These are phyloP conservation scores for Hemithea aestivaria DNA, from an alignment of 2,888 invertebrate species.

Conservation along the genomic window DNA sequence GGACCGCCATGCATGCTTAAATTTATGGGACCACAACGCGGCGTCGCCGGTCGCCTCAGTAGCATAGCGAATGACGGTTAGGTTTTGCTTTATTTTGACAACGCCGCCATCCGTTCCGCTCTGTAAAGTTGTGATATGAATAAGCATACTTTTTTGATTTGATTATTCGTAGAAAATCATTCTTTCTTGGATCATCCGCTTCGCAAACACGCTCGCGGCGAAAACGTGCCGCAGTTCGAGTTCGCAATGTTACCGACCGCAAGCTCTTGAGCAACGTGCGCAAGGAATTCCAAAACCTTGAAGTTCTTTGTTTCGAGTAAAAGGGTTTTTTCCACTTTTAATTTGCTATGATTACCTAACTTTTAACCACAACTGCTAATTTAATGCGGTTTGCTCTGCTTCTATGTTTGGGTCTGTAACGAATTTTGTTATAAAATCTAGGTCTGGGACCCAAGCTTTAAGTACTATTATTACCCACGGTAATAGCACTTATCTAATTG, in stretches of 20 bases:
- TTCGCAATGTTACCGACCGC: slow-evolving; percentile 48
- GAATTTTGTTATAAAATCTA: slow-evolving; percentile 5
- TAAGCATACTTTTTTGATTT: slow-evolving; percentile 59
- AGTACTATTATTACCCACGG: no score
- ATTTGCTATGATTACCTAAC: slow-evolving; percentile 36
- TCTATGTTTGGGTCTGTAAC: slow-evolving; percentile 33
- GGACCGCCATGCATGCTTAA: no score
- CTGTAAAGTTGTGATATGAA: slow-evolving; percentile 50
- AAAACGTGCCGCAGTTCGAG: slow-evolving; percentile 46
- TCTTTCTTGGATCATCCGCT: slow-evolving; percentile 42
- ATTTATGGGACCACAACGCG: no score
- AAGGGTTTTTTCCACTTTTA: slow-evolving; percentile 44
- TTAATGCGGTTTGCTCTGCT: slow-evolving; percentile 42
- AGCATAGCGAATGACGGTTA: no score
- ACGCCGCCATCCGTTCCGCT: slow-evolving; percentile 43
- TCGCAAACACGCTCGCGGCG: slow-evolving; percentile 38
- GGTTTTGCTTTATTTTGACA: slow-evolving; percentile 50
- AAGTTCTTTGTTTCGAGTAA: slow-evolving; percentile 56
- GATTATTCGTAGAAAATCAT: slow-evolving; percentile 52
- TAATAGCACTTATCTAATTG: no score
- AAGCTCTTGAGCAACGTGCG: slow-evolving; percentile 49
- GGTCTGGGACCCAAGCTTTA: no score
- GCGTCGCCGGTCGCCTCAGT: no score
- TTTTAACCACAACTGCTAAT: slow-evolving; percentile 45
- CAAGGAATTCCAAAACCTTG: slow-evolving; percentile 53